Conservation (phyloP, 1,140 invertebrate species). For the Macrobrachium nipponense region DNA sequence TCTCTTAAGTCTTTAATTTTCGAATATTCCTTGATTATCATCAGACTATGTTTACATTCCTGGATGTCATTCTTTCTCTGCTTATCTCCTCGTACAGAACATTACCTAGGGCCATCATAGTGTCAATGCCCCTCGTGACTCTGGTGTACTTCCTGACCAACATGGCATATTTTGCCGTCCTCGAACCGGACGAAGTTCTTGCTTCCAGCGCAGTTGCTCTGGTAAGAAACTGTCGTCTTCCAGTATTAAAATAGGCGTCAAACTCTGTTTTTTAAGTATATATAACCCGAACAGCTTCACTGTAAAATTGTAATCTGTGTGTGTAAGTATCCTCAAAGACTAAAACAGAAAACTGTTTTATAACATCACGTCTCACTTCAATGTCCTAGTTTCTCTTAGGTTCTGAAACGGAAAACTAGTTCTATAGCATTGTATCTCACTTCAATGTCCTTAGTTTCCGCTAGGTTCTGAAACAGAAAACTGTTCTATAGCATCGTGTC, state of each 20-base stretch:
- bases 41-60: constrained; percentile 37
- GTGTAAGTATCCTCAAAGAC: background rate
- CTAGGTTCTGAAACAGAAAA: too few relatives aligned
- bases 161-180: constrained; percentile 91
- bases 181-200: constrained; percentile 84
- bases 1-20: too few relatives aligned
- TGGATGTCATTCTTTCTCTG: background rate
- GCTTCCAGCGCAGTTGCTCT: constrained; percentile 93
- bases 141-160: constrained; percentile 93
- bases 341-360: background rate
- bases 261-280: background rate
- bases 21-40: background rate
- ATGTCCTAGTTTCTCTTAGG: too few relatives aligned
- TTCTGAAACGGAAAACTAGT: too few relatives aligned
- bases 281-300: too few relatives aligned
- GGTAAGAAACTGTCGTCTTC: constrained; percentile 73
- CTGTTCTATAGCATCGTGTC: too few relatives aligned
- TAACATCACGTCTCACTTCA: background rate
- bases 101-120: constrained; percentile 92
- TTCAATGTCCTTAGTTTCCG: too few relatives aligned
- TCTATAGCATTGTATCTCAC: too few relatives aligned
- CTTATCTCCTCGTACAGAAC: constrained; percentile 75
- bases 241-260: background rate
- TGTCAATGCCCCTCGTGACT: constrained; percentile 92
- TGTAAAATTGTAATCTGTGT: too few relatives aligned